Conservation (phyloP, 2,113 vertebrate genomes). For the Callipepla californica region DNA sequence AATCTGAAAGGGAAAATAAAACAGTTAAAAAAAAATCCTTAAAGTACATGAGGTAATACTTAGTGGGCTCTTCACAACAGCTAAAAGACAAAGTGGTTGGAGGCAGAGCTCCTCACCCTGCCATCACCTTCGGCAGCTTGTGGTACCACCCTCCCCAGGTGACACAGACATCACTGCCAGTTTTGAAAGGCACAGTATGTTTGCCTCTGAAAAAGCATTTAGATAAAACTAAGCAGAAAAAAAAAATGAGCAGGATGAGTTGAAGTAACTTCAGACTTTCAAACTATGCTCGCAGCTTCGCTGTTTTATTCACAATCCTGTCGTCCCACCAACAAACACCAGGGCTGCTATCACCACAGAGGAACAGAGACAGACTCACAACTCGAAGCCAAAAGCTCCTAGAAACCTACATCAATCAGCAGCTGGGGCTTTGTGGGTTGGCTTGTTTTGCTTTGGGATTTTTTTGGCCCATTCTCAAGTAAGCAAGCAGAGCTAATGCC, state of each 20-base stretch:
- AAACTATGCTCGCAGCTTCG: not conserved
- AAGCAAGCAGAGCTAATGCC: not conserved
- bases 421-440: not conserved
- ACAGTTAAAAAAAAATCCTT: not conserved
- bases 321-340: not conserved
- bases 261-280: not conserved
- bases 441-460: not conserved
- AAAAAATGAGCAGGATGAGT: not conserved
- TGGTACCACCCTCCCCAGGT: not conserved
- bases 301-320: not conserved
- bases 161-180: not conserved
- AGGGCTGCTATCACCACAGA: not conserved
- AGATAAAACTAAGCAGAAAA: not conserved
- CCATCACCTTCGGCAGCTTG: not conserved
- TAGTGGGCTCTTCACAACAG: not conserved
- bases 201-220: not conserved
- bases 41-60: not conserved
- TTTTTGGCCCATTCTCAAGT: not conserved
- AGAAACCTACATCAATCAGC: not conserved
- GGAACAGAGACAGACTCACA: not conserved
- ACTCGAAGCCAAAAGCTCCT: not conserved
- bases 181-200: slow-evolving; percentile 12
- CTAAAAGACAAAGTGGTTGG: not conserved
- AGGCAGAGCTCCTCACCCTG: not conserved
- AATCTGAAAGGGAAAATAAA: not conserved